Evolutionary conservation across 2,888 invertebrate species (phyloP), one percentile per base, ranked within the genome.

Genomic region (Chymomyza procnemis): DNA sequence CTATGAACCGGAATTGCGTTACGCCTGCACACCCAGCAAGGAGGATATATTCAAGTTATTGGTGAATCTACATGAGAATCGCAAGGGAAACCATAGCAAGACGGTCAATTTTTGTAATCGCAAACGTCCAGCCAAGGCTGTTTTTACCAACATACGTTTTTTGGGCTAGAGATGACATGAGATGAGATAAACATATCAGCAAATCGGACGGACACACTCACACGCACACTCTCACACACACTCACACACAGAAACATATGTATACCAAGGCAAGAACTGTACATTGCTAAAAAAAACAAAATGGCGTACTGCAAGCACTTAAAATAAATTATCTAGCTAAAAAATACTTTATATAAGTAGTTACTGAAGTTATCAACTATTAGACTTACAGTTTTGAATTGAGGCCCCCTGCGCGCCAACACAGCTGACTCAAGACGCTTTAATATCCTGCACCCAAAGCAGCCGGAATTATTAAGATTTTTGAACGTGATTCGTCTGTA

Each of bases 41-140:
- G 92, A 93, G 77, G 94, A 94, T 82, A 93, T 94, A 50, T 93
- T 92, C 80, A 92, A 93, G 76, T 89, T 94, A 3, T 81, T 94
- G 67, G 91, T 93, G 12, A 93, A 93, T 52, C 89, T 94, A 5
- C 94, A 94, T 85, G 93, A 93, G 75, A 92, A 93, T 64, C 92
- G 93, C 30, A 92, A 92, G 71, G 94, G 93, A 1, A 91, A 91
- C 75, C 89, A 90, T 65, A 90, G 90, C 67, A 92, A 92, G 84
- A 92, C 92, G n/a, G 92, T 94, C 21, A 92, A 92, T 78, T 94
- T 94, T 88, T 94, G 94, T 89, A 94, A 94, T 87, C 91, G 93
- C 67, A 92, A 92, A 78, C 92, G 93, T 76, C 93, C 93, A 0
- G 93, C 94, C 9, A 91, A 92, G 67, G 91, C 92, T 4, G 92